Base-by-base conservation (phyloP, 2,888 invertebrate species). In the Yponomeuta malinellus region DNA sequence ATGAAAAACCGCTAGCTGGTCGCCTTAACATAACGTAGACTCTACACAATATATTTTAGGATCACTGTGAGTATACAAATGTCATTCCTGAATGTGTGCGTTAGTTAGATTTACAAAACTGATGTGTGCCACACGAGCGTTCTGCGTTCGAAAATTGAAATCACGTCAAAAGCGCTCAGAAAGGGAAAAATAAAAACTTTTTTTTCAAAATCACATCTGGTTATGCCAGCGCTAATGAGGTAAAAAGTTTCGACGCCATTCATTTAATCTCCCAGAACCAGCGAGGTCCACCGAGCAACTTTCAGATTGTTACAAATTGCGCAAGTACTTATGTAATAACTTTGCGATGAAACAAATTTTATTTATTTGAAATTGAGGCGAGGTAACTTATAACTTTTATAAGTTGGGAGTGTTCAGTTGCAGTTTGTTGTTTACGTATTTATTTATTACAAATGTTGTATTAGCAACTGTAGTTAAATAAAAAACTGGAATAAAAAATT, bases 171-270 rank as follows among this genome's bases (percentile, higher is more conserved):
- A 59, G 12, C 15, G 15, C 15, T 59, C 12, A 59, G 52, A 12
- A 59, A 15, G 2, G 12, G 52, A 59, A 59, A 59, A 59, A 59
- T 12, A 59, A 59, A 59, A 59, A 52, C 6, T 15, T 15, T 59
- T 59, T 59, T 59, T 59, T 15, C 52, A 2, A 6, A 37, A n/a
- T 10, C 67, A 67, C 67, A 43, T 67, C 67, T 67, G 67, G 67
- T 67, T 43, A 67, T 67, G n/a, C 67, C 43, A 67, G 33, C n/a
- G 33, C 43, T 67, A 67, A 67, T 67, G 37, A 67, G 67, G 43
- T 67, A 37, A 67, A 67, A 37, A 67, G 67, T 67, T 64, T 67
- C 37, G 67, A n/a, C 9, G 52, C 52, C 52, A 15, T 59, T n/a
- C 43, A 9, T 67, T 67, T 67, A 67, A 67, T 33, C 67, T 37